Conservation (phyloP, 2,888 invertebrate species). For the Melieria omissa region DNA sequence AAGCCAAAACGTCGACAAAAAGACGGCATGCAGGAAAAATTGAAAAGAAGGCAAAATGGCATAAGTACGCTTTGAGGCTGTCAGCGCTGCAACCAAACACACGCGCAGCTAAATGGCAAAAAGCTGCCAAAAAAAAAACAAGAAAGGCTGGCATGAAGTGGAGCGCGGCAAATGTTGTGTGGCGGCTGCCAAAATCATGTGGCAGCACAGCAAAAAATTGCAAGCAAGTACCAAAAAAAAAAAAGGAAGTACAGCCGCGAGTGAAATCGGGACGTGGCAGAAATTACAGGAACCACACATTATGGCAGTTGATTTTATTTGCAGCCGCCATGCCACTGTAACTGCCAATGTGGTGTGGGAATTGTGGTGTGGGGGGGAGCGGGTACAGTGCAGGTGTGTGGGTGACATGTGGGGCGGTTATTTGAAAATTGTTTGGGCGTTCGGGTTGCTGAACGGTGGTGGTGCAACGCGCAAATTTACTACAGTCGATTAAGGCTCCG, state of each 20-base stretch:
- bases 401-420: no score
- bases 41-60: constrained; percentile 14
- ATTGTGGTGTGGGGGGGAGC: no score
- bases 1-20: not conserved
- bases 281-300: constrained; percentile 4
- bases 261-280: not conserved
- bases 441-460: no score
- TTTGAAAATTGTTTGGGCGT: no score
- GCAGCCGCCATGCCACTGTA: not conserved
- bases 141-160: not conserved
- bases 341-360: no score
- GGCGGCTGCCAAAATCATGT: constrained; percentile 11
- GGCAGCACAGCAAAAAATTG: not conserved
- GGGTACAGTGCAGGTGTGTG: no score
- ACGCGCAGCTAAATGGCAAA: not conserved
- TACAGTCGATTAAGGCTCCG: no score
- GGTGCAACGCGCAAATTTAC: no score
- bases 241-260: not conserved
- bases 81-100: constrained; percentile 15
- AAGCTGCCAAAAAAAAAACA: not conserved
- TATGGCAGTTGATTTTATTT: constrained; percentile 27
- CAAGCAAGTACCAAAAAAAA: not conserved
- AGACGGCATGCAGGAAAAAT: not conserved
- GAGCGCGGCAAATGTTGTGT: constrained; percentile 16
- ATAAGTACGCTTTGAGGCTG: constrained; percentile 22